These are phyloP conservation scores for Centruroides vittatus DNA, from an alignment of 1,140 invertebrate species.

Conservation along the genomic window DNA sequence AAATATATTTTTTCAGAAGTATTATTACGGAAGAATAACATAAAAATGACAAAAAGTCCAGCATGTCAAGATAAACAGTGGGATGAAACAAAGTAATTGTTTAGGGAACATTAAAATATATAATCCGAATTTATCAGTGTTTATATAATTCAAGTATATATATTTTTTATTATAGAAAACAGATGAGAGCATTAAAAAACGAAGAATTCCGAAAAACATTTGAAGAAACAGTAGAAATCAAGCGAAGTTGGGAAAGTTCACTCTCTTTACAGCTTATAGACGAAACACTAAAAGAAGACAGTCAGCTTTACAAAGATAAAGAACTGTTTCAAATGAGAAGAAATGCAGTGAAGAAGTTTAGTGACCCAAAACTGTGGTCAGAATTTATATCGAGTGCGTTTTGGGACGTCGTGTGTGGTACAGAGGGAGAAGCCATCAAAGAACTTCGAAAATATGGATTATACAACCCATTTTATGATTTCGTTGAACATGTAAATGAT, in stretches of 20 bases:
- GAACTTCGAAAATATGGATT: neutral
- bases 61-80: too few relatives aligned
- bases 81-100: too few relatives aligned
- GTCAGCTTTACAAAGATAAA: conserved; percentile 1
- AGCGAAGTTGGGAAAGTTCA: neutral
- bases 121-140: too few relatives aligned
- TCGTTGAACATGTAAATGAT: conserved; percentile 4
- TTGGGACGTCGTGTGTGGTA: neutral
- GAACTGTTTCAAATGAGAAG: neutral
- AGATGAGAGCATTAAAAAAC: too few relatives aligned
- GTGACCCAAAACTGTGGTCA: neutral
- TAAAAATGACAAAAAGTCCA: too few relatives aligned
- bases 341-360: neutral
- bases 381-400: neutral
- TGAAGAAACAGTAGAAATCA: too few relatives aligned
- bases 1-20: too few relatives aligned
- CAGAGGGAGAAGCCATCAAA: neutral
- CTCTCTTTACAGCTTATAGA: neutral
- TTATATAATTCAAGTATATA: too few relatives aligned
- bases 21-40: too few relatives aligned
- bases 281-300: neutral
- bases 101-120: too few relatives aligned
- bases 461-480: conserved; percentile 2
- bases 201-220: too few relatives aligned
- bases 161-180: too few relatives aligned